These are phyloP conservation scores for Canis aureus DNA, from an alignment of 2,113 vertebrate species.

Conservation along the genomic window DNA sequence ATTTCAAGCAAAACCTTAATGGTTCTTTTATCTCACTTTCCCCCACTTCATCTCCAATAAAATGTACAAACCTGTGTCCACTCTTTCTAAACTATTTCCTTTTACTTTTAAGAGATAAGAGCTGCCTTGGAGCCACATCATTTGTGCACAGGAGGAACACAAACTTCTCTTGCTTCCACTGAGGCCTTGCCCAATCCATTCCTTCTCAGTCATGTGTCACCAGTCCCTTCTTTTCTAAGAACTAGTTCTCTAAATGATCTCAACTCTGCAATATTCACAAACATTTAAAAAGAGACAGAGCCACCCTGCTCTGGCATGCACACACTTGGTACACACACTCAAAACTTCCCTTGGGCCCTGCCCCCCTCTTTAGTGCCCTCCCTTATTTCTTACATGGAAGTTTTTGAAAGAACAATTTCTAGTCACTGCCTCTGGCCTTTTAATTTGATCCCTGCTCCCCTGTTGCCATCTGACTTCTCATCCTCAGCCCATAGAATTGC, in stretches of 20 bases:
- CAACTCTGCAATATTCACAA: background rate
- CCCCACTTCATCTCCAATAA: background rate
- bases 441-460: background rate
- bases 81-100: background rate
- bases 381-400: background rate
- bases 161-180: background rate
- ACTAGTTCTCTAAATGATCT: background rate
- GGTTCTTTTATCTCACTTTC: background rate
- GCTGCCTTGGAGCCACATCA: background rate
- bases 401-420: background rate
- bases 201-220: background rate
- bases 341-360: rapidly evolving
- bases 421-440: background rate
- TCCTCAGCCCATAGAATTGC: background rate
- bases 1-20: background rate
- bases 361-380: rapidly evolving
- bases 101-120: background rate
- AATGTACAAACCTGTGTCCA: background rate
- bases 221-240: background rate
- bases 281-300: background rate
- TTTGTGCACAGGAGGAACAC: background rate
- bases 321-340: rapidly evolving
- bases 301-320: background rate
- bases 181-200: background rate
- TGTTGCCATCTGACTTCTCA: background rate